phyloP scores from a whole-genome alignment of 2,888 invertebrate species.

The Nomada hirtipes region DNA sequence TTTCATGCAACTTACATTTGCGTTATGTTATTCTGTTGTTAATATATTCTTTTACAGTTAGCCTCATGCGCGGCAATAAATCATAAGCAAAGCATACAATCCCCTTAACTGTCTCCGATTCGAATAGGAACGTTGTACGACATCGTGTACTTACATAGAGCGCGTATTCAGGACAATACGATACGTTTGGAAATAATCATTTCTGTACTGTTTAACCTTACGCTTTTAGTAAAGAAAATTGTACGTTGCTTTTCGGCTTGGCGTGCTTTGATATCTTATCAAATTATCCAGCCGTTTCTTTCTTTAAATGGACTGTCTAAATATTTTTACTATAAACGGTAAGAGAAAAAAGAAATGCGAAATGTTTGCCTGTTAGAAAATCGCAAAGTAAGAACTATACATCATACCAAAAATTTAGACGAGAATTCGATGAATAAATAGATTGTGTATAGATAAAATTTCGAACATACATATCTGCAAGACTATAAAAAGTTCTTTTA shows the following conservation, averaged over 20 bases:
- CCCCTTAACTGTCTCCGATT: not conserved
- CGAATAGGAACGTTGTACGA: conserved; percentile 6
- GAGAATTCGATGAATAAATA: too few relatives aligned
- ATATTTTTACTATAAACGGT: conserved; percentile 4
- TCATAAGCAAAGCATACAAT: conserved; percentile 17
- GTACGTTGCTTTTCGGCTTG: conserved; percentile 63
- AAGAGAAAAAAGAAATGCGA: not conserved
- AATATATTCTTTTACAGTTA: conserved; percentile 38
- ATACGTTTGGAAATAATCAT: not conserved
- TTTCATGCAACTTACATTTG: conserved; percentile 50
- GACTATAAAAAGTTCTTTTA: too few relatives aligned
- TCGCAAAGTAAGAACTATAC: too few relatives aligned
- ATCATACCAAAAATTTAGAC: too few relatives aligned
- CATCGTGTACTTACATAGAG: conserved; percentile 9
- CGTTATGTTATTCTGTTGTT: conserved; percentile 31
- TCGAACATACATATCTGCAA: not conserved
- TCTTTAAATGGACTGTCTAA: conserved; percentile 14
- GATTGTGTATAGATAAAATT: not conserved
- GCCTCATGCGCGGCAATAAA: conserved; percentile 3
- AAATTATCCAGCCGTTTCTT: conserved; percentile 20
- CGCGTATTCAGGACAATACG: not conserved
- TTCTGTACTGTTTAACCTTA: conserved; percentile 38
- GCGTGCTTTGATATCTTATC: conserved; percentile 47
- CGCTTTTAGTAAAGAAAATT: conserved; percentile 57
- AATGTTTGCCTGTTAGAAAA: not conserved